phyloP scores from a whole-genome alignment of 2,888 invertebrate genomes.

The Drosophila buzzatii region DNA sequence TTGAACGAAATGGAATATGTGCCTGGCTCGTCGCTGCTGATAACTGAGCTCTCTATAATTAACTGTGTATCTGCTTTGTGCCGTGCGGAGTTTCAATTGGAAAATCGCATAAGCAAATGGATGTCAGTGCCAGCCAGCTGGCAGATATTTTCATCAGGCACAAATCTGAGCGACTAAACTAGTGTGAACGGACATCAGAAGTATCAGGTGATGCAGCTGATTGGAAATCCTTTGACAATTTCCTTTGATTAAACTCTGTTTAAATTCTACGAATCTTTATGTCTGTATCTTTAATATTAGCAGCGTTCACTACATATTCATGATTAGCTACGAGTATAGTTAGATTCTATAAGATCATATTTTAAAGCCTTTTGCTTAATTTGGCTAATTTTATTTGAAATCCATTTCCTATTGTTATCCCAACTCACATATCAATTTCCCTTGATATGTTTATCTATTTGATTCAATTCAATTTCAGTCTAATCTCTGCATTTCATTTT shows the following conservation, averaged over 20 bases:
- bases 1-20: constrained; percentile 32
- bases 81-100: constrained; percentile 1
- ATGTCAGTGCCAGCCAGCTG: constrained; percentile 7
- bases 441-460: not conserved
- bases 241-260: not conserved
- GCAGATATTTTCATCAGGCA: not conserved
- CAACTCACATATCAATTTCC: not conserved
- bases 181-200: not conserved
- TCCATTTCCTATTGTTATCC: too few relatives aligned
- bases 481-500: too few relatives aligned
- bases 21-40: constrained; percentile 43
- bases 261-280: not conserved
- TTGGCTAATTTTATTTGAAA: too few relatives aligned
- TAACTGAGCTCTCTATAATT: constrained; percentile 70
- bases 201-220: not conserved
- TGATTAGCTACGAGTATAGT: not conserved
- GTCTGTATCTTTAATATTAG: too few relatives aligned
- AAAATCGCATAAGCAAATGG: constrained; percentile 20
- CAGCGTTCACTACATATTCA: not conserved
- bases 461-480: not conserved
- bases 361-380: not conserved
- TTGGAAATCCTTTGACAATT: not conserved
- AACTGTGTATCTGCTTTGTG: constrained; percentile 53
- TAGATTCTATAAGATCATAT: not conserved
- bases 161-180: constrained; percentile 4